Base-by-base conservation (phyloP, 2,797 vertebrate genomes). In the Phrynocephalus guinanensis region DNA sequence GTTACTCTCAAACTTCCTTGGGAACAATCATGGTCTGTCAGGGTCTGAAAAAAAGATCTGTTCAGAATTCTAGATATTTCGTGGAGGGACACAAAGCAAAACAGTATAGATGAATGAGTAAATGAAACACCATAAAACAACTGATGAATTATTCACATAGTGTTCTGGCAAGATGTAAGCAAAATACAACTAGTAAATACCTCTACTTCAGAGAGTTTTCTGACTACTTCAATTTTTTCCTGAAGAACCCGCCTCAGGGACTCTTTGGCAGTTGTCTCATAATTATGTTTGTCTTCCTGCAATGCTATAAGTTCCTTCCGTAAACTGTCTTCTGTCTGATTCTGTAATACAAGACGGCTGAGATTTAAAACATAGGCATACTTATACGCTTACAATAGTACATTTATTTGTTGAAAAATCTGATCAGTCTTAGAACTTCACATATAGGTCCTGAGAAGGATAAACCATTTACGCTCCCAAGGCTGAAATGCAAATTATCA, bases 231-330 rank as follows among this genome's bases (percentile, higher is more conserved):
- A 3, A 99, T 99, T 96, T 99, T 99, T 96, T 99, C 99, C 97
- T 99, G 98, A 96, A 99, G 97, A 94, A 99, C 98, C 95, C 98
- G 97, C 97, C 98, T 98, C 97, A 99, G 97, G 93, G 99, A 98
- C 96, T 99, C 99, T 97, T 99, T 99, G 90, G 99, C 98, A 86
- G 98, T 99, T 18, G 98, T 99, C 95, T 99, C 99, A 30, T 99
- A 99, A 96, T 98, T 99, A 96, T 99, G 98, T 97, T 99, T 99
- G 95, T 99, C 99, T 87, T 99, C 99, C 91, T 99, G 99, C 91
- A 99, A 97, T 83, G 98, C 98, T 95, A 99, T 94, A 72, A 99
- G 97, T 91, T 99, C 99, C 94, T 99, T 99, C 68, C 98, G 97
- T 94, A 99, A 98, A 87, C 98, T 97, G 79, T 99, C 99, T 96